These are phyloP conservation scores for Microcebus ravelobensis DNA, from an alignment of 2,113 vertebrate genomes.

Conservation along the genomic window DNA sequence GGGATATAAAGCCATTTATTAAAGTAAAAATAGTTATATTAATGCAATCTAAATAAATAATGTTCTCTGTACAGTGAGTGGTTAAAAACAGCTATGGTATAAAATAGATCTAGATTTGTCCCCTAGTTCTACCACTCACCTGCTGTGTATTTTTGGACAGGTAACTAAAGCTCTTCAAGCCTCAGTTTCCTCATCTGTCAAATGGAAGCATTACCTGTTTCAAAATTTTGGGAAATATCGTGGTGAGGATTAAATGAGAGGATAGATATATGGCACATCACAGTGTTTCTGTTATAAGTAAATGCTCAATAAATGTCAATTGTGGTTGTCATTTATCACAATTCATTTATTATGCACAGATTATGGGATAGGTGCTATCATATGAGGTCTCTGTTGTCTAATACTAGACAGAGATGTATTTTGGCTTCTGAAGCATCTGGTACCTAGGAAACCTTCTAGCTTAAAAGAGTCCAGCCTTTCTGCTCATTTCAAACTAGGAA, in stretches of 20 bases:
- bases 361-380: neutral
- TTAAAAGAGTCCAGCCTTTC: neutral
- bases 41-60: neutral
- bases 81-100: neutral
- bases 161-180: neutral
- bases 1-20: neutral
- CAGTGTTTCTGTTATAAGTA: neutral
- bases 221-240: neutral
- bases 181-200: constrained; percentile 4
- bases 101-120: neutral
- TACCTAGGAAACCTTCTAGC: neutral
- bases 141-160: neutral
- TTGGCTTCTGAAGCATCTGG: constrained; percentile 10
- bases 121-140: neutral
- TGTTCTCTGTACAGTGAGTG: neutral
- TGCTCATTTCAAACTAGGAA: constrained; percentile 11
- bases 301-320: neutral
- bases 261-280: neutral
- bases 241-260: neutral
- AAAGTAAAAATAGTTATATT: constrained; percentile 8
- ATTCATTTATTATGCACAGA: neutral
- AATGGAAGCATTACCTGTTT: constrained; percentile 8
- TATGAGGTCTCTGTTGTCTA: neutral
- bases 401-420: neutral
- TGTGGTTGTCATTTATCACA: neutral